Conservation (phyloP, 2,888 invertebrate genomes). For the Leptodirus hochenwartii region DNA sequence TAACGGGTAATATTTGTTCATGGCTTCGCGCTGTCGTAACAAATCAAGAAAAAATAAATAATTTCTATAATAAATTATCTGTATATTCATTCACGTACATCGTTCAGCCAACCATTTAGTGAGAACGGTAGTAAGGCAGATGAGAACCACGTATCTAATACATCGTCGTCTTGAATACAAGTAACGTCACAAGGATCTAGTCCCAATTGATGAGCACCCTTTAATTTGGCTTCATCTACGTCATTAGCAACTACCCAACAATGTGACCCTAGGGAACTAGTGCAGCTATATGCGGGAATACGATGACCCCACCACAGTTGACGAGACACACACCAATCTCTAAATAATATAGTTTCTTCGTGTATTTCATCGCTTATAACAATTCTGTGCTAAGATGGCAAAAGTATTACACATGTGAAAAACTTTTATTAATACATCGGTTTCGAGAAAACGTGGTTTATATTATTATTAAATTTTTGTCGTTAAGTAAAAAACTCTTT, state of each 20-base stretch:
- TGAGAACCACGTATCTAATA: constrained; percentile 98
- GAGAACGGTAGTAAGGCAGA: constrained; percentile 93
- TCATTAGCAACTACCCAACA: constrained; percentile 27
- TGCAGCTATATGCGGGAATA: constrained; percentile 68
- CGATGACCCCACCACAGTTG: constrained; percentile 99
- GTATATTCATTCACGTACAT: constrained; percentile 19
- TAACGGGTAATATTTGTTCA: constrained; percentile 53
- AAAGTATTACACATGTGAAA: too few species aligned
- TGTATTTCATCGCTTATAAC: too few species aligned
- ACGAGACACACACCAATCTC: constrained; percentile 97
- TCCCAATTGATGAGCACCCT: constrained; percentile 54
- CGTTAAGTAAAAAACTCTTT: too few species aligned
- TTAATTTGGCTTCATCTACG: constrained; percentile 53
- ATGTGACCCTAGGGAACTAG: constrained; percentile 13
- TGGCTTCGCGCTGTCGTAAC: constrained; percentile 36
- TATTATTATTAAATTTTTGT: too few species aligned
- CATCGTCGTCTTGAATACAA: constrained; percentile 73
- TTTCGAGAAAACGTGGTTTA: too few species aligned
- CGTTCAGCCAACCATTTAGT: constrained; percentile 91
- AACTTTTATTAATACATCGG: too few species aligned
- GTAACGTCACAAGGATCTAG: constrained; percentile 32
- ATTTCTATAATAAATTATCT: not conserved
- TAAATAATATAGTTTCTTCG: too few species aligned
- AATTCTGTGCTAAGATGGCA: constrained; percentile 1
- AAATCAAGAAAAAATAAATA: constrained; percentile 11